Conservation (phyloP, 2,797 vertebrate species). For the Scarus forsteni region DNA sequence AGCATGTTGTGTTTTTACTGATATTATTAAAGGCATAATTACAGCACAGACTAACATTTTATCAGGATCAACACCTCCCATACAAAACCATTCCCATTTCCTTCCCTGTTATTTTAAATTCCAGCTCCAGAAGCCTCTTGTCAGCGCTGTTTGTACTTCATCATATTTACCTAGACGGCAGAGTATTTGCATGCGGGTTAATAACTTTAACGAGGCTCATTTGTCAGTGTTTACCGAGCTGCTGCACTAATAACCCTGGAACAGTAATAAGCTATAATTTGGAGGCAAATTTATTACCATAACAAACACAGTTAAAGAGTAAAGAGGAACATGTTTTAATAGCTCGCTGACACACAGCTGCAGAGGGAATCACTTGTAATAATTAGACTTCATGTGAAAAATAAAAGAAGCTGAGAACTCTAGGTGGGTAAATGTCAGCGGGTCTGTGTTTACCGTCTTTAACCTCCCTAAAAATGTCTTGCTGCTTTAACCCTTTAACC, state of each 20-base stretch:
- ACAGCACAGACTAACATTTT: neutral
- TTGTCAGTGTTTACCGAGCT: conserved; percentile 55
- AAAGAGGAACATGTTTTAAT: conserved; percentile 18
- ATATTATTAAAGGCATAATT: too few species aligned
- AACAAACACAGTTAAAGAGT: conserved; percentile 55
- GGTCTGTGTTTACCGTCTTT: neutral
- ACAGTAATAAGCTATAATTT: conserved; percentile 57
- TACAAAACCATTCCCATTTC: conserved; percentile 4
- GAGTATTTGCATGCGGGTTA: conserved; percentile 43
- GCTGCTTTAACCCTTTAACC: too few species aligned
- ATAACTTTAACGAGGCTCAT: conserved; percentile 63
- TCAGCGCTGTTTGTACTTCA: conserved; percentile 43
- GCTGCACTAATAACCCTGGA: conserved; percentile 31
- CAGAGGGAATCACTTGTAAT: neutral
- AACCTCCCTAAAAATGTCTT: too few species aligned
- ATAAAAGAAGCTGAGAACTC: neutral
- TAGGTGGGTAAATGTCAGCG: neutral
- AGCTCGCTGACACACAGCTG: conserved; percentile 11
- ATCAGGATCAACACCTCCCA: neutral
- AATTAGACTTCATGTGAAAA: conserved; percentile 1
- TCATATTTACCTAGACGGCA: conserved; percentile 48
- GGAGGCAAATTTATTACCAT: conserved; percentile 52
- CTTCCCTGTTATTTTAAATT: conserved; percentile 10
- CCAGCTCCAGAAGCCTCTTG: conserved; percentile 6
- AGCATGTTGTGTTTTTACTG: too few species aligned